Conservation (phyloP, 2,888 invertebrate genomes). For the Camponotus fellah region DNA sequence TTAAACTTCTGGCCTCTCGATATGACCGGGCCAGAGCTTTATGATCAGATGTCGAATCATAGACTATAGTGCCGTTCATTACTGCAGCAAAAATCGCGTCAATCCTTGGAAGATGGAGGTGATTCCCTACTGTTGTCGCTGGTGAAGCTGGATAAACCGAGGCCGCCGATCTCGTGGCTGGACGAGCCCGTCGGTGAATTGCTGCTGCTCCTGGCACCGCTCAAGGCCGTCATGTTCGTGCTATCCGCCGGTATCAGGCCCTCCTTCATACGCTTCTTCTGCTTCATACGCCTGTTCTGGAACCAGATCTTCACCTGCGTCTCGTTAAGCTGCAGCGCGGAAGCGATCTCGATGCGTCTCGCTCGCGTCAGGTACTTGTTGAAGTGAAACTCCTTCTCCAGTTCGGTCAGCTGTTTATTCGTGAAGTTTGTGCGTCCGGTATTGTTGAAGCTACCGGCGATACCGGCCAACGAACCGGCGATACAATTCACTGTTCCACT, state of each 20-base stretch:
- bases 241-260: conserved; percentile 91
- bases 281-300: conserved; percentile 99
- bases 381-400: conserved; percentile 99
- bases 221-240: conserved; percentile 85
- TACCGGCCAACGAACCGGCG: conserved; percentile 74
- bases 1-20: neutral
- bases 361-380: conserved; percentile 99
- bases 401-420: conserved; percentile 99
- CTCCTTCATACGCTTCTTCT: conserved; percentile 98
- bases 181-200: conserved; percentile 84
- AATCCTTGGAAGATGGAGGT: conserved; percentile 82
- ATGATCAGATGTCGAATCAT: conserved; percentile 65
- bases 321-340: conserved; percentile 97
- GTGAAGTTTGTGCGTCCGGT: conserved; percentile 99
- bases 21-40: neutral
- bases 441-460: conserved; percentile 88
- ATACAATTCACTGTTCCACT: conserved; percentile 77
- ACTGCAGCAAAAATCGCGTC: conserved; percentile 73
- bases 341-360: conserved; percentile 98
- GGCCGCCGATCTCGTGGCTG: conserved; percentile 78
- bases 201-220: conserved; percentile 82
- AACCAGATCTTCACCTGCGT: conserved; percentile 99
- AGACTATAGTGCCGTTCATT: conserved; percentile 64
- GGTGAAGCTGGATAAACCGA: conserved; percentile 85
- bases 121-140: conserved; percentile 92